Percentiles rank a stretch among this genome's conserved stretches.
Conservation (phyloP, 2,113 vertebrate genomes). For the Mastomys natalensis region DNA sequence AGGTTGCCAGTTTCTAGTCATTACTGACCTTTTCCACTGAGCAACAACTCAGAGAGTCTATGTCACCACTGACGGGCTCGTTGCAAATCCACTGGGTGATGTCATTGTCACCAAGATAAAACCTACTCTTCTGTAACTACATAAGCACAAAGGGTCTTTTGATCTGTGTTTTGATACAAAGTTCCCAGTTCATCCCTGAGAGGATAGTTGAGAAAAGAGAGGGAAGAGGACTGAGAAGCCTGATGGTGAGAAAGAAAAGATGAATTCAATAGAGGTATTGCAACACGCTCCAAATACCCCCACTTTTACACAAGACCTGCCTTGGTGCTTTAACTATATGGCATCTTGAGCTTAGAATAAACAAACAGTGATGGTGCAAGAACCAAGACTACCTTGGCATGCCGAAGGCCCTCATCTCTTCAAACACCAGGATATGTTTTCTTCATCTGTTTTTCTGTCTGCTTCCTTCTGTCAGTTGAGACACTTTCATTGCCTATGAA, state of each 20-base stretch:
- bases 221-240: background rate
- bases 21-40: constrained; percentile 40
- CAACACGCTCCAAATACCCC: background rate
- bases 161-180: constrained; percentile 29
- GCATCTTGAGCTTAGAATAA: background rate
- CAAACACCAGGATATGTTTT: constrained; percentile 2
- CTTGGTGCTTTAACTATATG: background rate
- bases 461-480: constrained; percentile 49
- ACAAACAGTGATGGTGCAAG: background rate
- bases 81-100: background rate
- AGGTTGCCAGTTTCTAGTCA: background rate
- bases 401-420: background rate
- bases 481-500: constrained; percentile 57
- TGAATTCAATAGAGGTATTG: background rate
- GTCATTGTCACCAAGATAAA: constrained; percentile 32
- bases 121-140: background rate
- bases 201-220: background rate
- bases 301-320: background rate
- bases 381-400: constrained; percentile 7
- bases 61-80: background rate
- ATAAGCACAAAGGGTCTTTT: background rate
- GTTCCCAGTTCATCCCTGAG: constrained; percentile 22
- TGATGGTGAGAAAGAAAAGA: too few species aligned
- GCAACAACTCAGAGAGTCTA: background rate
- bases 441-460: constrained; percentile 10